phyloP scores from a whole-genome alignment of 1,140 invertebrate species.

The Formica selysi region DNA sequence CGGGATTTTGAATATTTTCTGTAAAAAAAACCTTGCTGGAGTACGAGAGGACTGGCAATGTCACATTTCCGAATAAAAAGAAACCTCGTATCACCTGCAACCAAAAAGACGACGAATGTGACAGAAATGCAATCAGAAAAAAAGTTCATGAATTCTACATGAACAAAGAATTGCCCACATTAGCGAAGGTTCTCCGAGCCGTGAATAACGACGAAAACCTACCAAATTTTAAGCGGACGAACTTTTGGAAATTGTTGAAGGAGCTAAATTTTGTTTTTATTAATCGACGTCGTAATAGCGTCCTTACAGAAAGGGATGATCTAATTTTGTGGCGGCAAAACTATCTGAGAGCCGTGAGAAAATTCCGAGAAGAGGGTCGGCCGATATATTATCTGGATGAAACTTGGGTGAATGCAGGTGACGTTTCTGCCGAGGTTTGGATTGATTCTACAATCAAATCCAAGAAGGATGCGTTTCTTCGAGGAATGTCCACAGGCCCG shows the following conservation, averaged over 20 bases:
- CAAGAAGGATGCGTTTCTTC: not conserved
- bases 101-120: not conserved
- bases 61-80: not conserved
- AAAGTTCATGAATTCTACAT: not conserved
- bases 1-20: not conserved
- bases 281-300: not conserved
- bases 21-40: not conserved
- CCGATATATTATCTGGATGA: not conserved
- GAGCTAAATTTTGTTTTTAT: not conserved
- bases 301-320: not conserved
- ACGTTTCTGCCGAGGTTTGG: not conserved
- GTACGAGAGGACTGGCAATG: not conserved
- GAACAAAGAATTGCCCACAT: not conserved
- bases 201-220: not conserved
- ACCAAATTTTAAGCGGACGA: not conserved
- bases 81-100: not conserved
- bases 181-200: not conserved
- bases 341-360: not conserved
- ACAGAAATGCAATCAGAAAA: not conserved
- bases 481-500: not conserved
- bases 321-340: not conserved
- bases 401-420: not conserved
- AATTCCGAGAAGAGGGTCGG: not conserved
- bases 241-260: not conserved
- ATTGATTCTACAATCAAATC: not conserved